phyloP scores from a whole-genome alignment of 2,797 vertebrate genomes.

The Bovichtus diacanthus region DNA sequence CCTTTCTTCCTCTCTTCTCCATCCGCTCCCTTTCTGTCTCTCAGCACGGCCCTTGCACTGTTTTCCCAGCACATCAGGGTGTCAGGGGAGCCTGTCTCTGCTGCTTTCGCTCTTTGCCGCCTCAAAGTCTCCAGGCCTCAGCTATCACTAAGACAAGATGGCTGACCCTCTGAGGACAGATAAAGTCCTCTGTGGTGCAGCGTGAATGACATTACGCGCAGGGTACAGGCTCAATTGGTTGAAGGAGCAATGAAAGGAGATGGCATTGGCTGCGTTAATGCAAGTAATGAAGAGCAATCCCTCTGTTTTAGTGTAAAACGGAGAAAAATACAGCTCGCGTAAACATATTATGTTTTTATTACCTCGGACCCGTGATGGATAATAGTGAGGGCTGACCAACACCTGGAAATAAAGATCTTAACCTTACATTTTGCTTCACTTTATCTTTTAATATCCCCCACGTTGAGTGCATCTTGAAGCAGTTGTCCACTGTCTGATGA shows the following conservation, averaged over 20 bases:
- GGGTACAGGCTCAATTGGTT: constrained; percentile 37
- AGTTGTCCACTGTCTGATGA: constrained; percentile 43
- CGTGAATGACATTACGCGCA: constrained; percentile 45
- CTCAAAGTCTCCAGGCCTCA: constrained; percentile 61
- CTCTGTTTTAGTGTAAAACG: constrained; percentile 45
- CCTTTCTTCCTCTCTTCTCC: constrained; percentile 31
- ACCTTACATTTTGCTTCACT: background rate
- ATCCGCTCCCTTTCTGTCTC: constrained; percentile 60
- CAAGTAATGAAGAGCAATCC: constrained; percentile 49
- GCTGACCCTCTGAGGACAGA: constrained; percentile 70
- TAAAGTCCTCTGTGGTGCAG: constrained; percentile 52
- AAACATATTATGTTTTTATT: constrained; percentile 50
- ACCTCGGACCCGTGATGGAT: constrained; percentile 33
- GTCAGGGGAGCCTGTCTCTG: constrained; percentile 57
- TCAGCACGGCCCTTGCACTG: constrained; percentile 58
- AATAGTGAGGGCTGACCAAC: constrained; percentile 10
- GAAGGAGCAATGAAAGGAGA: constrained; percentile 34
- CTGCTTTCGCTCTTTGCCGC: constrained; percentile 47
- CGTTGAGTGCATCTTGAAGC: constrained; percentile 11
- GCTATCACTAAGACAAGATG: constrained; percentile 67
- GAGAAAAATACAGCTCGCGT: constrained; percentile 45
- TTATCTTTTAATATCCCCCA: constrained; percentile 12
- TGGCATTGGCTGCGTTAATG: constrained; percentile 36
- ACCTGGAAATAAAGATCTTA: constrained; percentile 13
- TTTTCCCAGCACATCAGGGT: constrained; percentile 69